Base-by-base conservation (phyloP, 2,797 vertebrate species). In the Sebastes matsubarae region DNA sequence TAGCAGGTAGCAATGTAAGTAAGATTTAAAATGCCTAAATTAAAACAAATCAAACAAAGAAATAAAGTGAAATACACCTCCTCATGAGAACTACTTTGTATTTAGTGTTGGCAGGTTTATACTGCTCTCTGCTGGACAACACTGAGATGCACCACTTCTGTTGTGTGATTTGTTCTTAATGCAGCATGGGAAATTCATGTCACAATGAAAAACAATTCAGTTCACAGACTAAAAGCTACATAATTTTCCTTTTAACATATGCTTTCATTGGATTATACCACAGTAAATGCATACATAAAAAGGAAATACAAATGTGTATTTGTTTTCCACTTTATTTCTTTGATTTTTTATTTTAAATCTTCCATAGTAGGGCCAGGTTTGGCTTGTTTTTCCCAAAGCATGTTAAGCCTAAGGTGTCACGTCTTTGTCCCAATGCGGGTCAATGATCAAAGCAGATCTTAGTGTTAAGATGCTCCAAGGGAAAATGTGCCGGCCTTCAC, bases 401-500 rank as follows among this genome's bases (percentile, higher is more conserved):
- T 55, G 25, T 89, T 83, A 87, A 81, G 6, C 63, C 81, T 81
- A 81, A 82, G 74, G 77, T 84, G 68, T 80, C 50, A 52, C 54
- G 60, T 87, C 74, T 77, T 87, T 65, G 75, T 75, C 81, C 81
- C 79, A 36, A 54, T 83, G 79, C 57, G 72, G 75, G 69, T 87
- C 70, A 77, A 52, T 8, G 81, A 71, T 84, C 75, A 82, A 77
- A 89, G 87, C 75, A 58, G 66, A 76, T 80, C 80, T 86, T 81
- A 64, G 87, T 72, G 58, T 88, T 85, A 75, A 84, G 83, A 81
- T 87, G 90, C 77, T 81, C 69, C 58, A 74, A 78, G 76, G 76
- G 76, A 70, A 81, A 79, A 70, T 20, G n/a, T 14, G 46, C 68
- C 12, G 20, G 86, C 70, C 63, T 90, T 97, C 96, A 98, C 95